phyloP scores from a whole-genome alignment of 2,113 vertebrate genomes.

The Capreolus pygargus region DNA sequence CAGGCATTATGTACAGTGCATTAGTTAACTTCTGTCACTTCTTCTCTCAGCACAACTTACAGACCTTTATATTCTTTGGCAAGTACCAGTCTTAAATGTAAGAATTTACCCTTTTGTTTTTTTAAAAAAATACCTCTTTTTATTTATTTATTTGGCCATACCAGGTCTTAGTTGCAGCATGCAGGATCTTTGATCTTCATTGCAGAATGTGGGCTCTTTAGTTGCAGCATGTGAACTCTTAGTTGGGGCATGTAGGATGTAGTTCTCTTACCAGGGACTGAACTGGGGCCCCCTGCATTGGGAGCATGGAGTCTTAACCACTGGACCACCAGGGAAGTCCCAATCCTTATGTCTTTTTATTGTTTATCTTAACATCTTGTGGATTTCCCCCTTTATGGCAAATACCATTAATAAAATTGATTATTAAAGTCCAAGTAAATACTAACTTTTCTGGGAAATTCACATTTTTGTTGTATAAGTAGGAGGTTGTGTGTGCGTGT shows the following conservation, averaged over 20 bases:
- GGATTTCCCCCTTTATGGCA: not conserved
- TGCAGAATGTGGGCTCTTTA: not conserved
- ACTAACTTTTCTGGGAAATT: not conserved
- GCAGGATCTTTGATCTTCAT: not conserved
- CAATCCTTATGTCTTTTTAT: not conserved
- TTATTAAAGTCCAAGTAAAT: constrained; percentile 5
- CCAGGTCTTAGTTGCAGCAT: not conserved
- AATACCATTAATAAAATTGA: constrained; percentile 6
- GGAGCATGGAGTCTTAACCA: not conserved
- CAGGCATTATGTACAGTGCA: not conserved
- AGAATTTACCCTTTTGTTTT: not conserved
- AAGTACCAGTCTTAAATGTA: not conserved
- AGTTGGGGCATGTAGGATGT: not conserved
- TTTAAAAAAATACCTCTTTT: not conserved
- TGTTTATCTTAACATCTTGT: not conserved
- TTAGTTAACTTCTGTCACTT: not conserved
- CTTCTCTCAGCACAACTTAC: not conserved
- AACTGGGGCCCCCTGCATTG: not conserved
- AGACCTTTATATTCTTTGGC: not conserved
- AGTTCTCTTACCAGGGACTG: not conserved
- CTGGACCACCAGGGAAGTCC: not conserved
- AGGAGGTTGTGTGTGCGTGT: not conserved
- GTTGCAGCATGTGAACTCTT: not conserved
- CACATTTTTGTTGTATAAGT: not conserved
- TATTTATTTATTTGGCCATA: not conserved